Base-by-base conservation (phyloP, 2,113 vertebrate genomes). In the Clarias batrachus region DNA sequence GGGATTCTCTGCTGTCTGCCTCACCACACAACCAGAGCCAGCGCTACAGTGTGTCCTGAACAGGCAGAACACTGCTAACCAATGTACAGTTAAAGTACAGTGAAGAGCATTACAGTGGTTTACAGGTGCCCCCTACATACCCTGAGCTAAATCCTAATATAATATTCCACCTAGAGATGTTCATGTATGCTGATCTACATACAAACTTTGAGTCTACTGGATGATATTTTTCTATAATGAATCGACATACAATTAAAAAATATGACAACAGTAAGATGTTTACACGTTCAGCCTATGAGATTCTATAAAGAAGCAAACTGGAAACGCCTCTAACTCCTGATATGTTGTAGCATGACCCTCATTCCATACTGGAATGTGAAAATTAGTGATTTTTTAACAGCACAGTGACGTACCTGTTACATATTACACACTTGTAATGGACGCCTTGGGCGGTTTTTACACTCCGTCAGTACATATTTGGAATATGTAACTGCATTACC, bases 1-100 rank as follows among this genome's bases (percentile, higher is more conserved):
- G 96, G 96, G 96, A 95, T 94, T 93, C 95, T 93, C 94, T 94
- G 81, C 79, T 81, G 70, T 84, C 60, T 73, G 89, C 81, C 85
- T 82, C 79, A 37, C 83, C 81, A 81, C 85, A 83, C 63, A 65
- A 80, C 62, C 71, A 41, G 65, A 88, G 84, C 87, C 87, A 88
- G 60, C 71, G 81, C 84, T 82, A 62, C 63, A 68, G 59, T 85
- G 41, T 85, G 83, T 76, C 80, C 65, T 30, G 85, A 68, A 85
- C 59, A 82, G 68, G 60, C 77, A 12, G 66, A 70, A 65, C 41
- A 65, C 33, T 54, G 60, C 84, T 85, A 65, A 78, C 84, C 65
- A 85, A 37, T 7, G 2, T 65, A 25, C n/a, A 85, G 60, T 17
- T 74, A 56, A 48, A 48, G 48, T 48, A 8, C 48, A 48, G 57